Base-by-base conservation (phyloP, 2,797 vertebrate species). In the Poecilia picta region DNA sequence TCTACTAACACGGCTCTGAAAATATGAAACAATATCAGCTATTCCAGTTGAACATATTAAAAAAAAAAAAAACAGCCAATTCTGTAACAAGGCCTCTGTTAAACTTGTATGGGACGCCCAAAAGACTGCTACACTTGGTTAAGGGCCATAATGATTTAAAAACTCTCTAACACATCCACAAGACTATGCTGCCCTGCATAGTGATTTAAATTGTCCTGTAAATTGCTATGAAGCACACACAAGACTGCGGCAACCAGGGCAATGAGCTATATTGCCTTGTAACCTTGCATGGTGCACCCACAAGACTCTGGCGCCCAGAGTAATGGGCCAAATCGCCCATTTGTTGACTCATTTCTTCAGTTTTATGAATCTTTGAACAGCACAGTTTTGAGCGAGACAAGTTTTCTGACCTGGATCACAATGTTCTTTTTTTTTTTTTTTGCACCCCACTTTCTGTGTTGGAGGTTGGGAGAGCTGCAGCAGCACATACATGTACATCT, bases 401-500 rank as follows among this genome's bases (percentile, higher is more conserved):
- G 23, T 45, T 71, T 28, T 45, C n/a, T n/a, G 25, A 71, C 25
- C 41, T 28, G 41, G 68, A 72, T 72, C 43, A 72, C 41, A 72
- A 46, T 72, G 41, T 72, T 46, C 25, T 46, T 28, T 45, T 15
- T 25, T 23, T 66, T 68, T 16, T 71, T 16, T 28, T 62, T 31
- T 45, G 68, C 41, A n/a, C 41, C 68, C 41, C 15, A 10, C 13
- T 72, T 46, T 3, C 25, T 25, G 16, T 23, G 25, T 41, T 43
- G 23, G 23, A 43, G 36, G 39, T 43, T 43, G 25, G 12, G 11
- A 20, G 53, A 64, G 28, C 45, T 51, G 46, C 39, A 55, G 15
- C 13, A 28, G 15, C 13, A 28, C 15, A 41, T 57, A 53, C 64
- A 33, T n/a, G 53, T 10, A 31, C 79, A 76, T 79, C 39, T 84